Base-by-base conservation (phyloP, 2,888 invertebrate genomes). In the Reticulitermes lucifugus region DNA sequence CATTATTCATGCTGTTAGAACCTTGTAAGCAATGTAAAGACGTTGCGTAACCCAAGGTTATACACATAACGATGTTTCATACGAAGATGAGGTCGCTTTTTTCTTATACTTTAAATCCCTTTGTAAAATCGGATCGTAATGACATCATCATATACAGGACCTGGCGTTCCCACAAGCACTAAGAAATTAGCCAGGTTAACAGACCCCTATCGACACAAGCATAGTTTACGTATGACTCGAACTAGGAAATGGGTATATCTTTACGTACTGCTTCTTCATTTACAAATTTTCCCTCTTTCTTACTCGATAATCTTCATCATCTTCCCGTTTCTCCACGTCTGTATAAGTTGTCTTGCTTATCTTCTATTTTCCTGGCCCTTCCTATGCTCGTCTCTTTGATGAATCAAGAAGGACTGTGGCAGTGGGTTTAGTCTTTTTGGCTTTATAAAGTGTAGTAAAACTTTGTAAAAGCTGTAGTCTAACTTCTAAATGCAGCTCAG, bases 301-400 rank as follows among this genome's bases (percentile, higher is more conserved):
- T 18, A 14, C 22, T 60, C 10, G 22, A 14, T 60, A 60, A 60
- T 60, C 60, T 60, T 60, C 60, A 60, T 60, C 6, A 60, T 60
- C 22, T 60, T 18, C 21, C 60, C 60, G 4, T n/a, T n/a, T 21
- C 60, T 60, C 60, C 60, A 60, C 1, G 10, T 60, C 18, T 21
- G 22, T 21, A 60, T 60, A 60, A 22, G 60, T 21, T 60, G 60
- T 60, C 60, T 21, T 60, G 60, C 10, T 60, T 60, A 5, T 21
- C n/a, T 60, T 60, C 60, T 60, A 14, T 3, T 21, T 18, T 21
- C 10, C 60, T 6, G 60, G 18, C 10, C 46, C 21, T 77, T 77
- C 46, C 77, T 77, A 43, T n/a, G 43, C 25, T 46, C 46, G 77
- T 77, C 77, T 43, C n/a, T n/a, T 18, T 77, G 77, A 77, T 77